A percentile compares a stretch with the other conserved stretches of the same genome.
Conservation (phyloP, 2,797 vertebrate species). For the Urosaurus nigricauda region DNA sequence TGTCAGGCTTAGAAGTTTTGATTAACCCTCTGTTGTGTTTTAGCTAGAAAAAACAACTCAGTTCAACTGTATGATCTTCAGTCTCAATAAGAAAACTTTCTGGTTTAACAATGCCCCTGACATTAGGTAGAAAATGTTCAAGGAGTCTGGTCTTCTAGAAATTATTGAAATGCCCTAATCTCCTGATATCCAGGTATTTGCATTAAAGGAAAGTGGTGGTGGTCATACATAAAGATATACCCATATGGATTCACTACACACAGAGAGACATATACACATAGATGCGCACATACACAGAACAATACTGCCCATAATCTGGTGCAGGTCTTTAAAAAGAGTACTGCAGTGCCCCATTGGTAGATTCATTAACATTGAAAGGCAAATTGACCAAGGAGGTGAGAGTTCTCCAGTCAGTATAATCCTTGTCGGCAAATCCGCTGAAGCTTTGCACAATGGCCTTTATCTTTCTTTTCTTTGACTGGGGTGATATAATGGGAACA, state of each 20-base stretch:
- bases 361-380: conserved; percentile 73
- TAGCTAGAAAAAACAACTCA: not conserved
- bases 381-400: conserved; percentile 73
- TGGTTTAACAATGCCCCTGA: not conserved
- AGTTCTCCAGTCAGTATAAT: conserved; percentile 73
- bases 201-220: conserved; percentile 58
- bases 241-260: conserved; percentile 46
- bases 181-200: conserved; percentile 21
- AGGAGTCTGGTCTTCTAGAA: not conserved
- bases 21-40: not conserved
- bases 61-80: not conserved
- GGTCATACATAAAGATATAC: conserved; percentile 56
- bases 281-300: not conserved
- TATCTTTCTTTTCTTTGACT: conserved; percentile 74
- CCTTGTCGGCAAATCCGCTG: conserved; percentile 71
- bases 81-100: not conserved
- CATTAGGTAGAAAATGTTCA: not conserved
- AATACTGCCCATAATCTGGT: conserved; percentile 66
- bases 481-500: conserved; percentile 72
- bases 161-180: not conserved
- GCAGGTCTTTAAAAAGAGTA: conserved; percentile 68
- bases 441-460: conserved; percentile 73
- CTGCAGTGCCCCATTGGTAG: conserved; percentile 58
- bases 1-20: no score
- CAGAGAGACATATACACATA: conserved; percentile 14